Base-by-base conservation (phyloP, 1,140 invertebrate species). In the Akabosia matsudoensis region DNA sequence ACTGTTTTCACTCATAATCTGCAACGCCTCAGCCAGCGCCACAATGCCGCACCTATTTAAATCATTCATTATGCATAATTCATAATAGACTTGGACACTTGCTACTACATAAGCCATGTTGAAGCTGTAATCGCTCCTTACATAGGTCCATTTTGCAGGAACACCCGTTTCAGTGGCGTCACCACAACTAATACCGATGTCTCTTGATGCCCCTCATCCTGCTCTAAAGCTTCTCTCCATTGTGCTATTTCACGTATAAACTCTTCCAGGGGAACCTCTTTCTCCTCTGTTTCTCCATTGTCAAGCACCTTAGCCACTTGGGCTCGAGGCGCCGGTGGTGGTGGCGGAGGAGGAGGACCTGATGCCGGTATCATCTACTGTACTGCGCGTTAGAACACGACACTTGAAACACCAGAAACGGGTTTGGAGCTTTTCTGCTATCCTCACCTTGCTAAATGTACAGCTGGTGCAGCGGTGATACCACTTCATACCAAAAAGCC, bases 271-370 rank as follows among this genome's bases (percentile, higher is more conserved):
- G 54, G 7, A 75, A 70, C 18, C 45, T 76, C 0, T 33, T 76
- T 67, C 56, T 80, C 79, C 80, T 81, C 82, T 67, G 82, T 82
- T 77, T 88, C 82, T 82, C 24, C 82, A 94, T 92, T 90, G 7
- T 45, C 37, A 45, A 45, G 37, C 18, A 10, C 37, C 37, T 45
- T 45, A 45, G 18, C 54, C 4, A 26, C 45, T 30, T 22, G 73
- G 26, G 45, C n/a, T n/a, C n/a, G 18, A 7, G 31, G 4, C 16
- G 45, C 16, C 13, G 73, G 10, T 10, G 24, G 24, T 56, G 37
- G 37, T 54, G 73, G 51, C 26, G 37, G 37, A 31, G 37, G 33
- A 54, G 52, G 33, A 3, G 14, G 73, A 54, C 3, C 37, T 4
- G 73, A 14, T 24, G 13, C 4, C 24, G 54, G 22, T 31, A 30